A percentile compares a stretch with the other conserved stretches of the same genome.
Conservation (phyloP, 2,888 invertebrate genomes). For the Lobophora halterata region DNA sequence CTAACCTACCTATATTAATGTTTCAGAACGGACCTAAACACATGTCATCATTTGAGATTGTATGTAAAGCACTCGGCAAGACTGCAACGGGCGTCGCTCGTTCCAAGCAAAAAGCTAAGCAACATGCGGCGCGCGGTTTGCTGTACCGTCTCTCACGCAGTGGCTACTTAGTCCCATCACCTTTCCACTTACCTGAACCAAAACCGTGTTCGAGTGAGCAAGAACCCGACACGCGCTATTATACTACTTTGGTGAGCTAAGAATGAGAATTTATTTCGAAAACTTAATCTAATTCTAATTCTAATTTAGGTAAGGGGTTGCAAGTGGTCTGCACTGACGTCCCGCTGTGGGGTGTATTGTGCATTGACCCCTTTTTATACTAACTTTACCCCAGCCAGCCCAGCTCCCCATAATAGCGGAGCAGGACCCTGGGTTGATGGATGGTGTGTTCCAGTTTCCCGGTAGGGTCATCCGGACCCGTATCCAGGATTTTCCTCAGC, state of each 20-base stretch:
- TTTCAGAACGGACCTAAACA: constrained; percentile 63
- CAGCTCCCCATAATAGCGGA: no score
- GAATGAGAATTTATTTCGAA: no score
- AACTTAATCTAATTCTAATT: no score
- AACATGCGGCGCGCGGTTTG: constrained; percentile 77
- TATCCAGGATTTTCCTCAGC: no score
- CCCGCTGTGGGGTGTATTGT: no score
- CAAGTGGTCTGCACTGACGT: no score
- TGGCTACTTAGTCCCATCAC: constrained; percentile 52
- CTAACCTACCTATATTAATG: not conserved
- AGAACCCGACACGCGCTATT: constrained; percentile 42
- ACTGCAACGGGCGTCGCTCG: constrained; percentile 67
- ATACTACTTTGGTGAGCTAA: constrained; percentile 47
- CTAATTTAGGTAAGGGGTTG: no score
- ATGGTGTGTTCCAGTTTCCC: no score
- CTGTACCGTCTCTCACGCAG: constrained; percentile 57
- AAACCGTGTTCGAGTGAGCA: constrained; percentile 9
- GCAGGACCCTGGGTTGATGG: no score
- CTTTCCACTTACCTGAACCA: constrained; percentile 27
- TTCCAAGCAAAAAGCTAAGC: constrained; percentile 81
- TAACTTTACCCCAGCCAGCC: no score
- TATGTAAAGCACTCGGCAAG: constrained; percentile 59
- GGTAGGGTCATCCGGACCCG: no score
- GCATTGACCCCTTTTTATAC: no score
- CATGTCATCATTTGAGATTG: constrained; percentile 65